Evolutionary conservation across 2,888 invertebrate species (phyloP).

Genomic region (Leucania comma): DNA sequence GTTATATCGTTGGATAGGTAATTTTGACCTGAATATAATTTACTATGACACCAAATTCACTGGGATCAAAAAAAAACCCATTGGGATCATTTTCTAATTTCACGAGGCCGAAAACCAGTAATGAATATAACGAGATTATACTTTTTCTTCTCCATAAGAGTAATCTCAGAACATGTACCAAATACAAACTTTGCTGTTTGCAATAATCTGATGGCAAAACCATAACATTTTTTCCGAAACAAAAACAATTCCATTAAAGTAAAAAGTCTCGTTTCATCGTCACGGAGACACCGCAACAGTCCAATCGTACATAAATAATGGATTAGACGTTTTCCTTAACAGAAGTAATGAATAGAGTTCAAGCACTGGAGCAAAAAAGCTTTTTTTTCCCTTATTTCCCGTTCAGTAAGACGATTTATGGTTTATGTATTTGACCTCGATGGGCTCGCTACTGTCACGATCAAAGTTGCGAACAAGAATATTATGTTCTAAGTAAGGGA

Average conservation of each 20-base stretch:
- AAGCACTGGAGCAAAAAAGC: conserved; percentile 77
- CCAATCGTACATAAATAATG: conserved; percentile 68
- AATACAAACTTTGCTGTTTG: not conserved
- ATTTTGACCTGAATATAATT: too few species aligned
- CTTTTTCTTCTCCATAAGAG: not conserved
- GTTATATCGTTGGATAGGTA: too few species aligned
- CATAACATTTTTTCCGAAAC: conserved; percentile 4
- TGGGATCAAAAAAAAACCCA: too few species aligned
- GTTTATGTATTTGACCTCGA: conserved; percentile 85
- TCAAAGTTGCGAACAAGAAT: conserved; percentile 80
- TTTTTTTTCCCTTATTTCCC: conserved; percentile 77
- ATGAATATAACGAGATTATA: too few species aligned
- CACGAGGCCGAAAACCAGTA: too few species aligned
- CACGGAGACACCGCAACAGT: conserved; percentile 40
- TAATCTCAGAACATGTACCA: not conserved
- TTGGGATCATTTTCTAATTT: too few species aligned
- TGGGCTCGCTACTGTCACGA: conserved; percentile 77
- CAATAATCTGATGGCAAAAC: not conserved
- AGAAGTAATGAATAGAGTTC: conserved; percentile 81
- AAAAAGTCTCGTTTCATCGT: conserved; percentile 13
- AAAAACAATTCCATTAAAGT: conserved; percentile 22
- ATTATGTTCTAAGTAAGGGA: conserved; percentile 72
- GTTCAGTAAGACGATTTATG: conserved; percentile 81
- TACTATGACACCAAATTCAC: too few species aligned
- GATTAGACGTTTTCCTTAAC: conserved; percentile 73